phyloP scores from a whole-genome alignment of 1,140 invertebrate genomes.

The Stegodyphus mimosarum region DNA sequence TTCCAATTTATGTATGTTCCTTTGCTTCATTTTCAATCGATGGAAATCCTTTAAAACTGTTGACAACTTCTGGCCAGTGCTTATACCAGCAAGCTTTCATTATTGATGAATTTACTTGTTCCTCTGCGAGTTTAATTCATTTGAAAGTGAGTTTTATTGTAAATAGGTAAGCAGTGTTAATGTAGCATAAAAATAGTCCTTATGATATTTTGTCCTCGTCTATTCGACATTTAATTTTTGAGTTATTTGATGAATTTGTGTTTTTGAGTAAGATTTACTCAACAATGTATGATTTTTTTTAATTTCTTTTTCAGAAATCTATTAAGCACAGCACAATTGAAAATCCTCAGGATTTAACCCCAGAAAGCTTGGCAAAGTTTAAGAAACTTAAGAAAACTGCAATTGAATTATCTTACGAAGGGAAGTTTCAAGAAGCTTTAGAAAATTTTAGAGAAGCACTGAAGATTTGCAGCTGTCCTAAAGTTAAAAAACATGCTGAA shows the following conservation, averaged over 20 bases:
- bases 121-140: too few species aligned
- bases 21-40: too few species aligned
- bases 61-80: too few species aligned
- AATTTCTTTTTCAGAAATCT: not conserved
- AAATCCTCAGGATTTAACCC: not conserved
- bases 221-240: too few species aligned
- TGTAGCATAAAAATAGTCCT: too few species aligned
- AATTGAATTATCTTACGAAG: slow-evolving; percentile 24
- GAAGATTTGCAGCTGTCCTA: slow-evolving; percentile 12
- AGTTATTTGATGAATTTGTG: not conserved
- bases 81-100: too few species aligned
- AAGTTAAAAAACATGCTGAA: slow-evolving; percentile 27
- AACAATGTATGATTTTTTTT: not conserved
- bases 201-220: too few species aligned
- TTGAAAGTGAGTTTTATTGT: too few species aligned
- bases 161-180: too few species aligned
- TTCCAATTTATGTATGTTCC: too few species aligned
- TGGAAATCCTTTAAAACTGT: too few species aligned
- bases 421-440: slow-evolving; percentile 22
- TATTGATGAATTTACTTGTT: too few species aligned
- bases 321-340: not conserved
- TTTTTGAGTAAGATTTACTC: not conserved
- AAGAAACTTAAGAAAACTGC: slow-evolving; percentile 24
- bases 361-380: not conserved
- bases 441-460: slow-evolving; percentile 11